phyloP scores from a whole-genome alignment of 2,797 vertebrate genomes.

The Gouania willdenowi region DNA sequence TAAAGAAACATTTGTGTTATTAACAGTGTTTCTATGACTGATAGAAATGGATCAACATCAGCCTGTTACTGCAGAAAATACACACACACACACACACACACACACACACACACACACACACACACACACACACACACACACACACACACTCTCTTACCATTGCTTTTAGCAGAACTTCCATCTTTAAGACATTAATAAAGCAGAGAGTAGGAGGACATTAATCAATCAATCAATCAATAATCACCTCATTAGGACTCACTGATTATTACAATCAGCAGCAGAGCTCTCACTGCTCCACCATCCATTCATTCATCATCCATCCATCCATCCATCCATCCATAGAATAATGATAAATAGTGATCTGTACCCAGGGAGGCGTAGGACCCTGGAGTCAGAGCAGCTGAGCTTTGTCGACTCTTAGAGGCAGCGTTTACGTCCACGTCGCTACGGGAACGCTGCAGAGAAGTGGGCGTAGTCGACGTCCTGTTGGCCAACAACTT shows the following conservation, averaged over 20 bases:
- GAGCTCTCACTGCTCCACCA: too few relatives aligned
- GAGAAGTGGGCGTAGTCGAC: conserved; percentile 82
- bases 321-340: too few relatives aligned
- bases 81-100: background rate
- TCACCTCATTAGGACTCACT: too few relatives aligned
- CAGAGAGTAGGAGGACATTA: conserved; percentile 70
- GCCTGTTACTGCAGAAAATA: background rate
- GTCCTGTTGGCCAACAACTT: conserved; percentile 85
- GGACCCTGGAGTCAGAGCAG: conserved; percentile 91
- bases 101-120: conserved; percentile 11
- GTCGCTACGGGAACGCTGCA: conserved; percentile 96
- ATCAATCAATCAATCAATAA: too few relatives aligned
- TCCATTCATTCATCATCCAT: too few relatives aligned
- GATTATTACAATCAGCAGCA: too few relatives aligned
- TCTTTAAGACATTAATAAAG: conserved; percentile 92
- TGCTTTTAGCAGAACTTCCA: conserved; percentile 90
- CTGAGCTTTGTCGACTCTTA: conserved; percentile 89
- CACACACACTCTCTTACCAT: conserved; percentile 84
- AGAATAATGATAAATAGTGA: too few relatives aligned
- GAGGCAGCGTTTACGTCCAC: conserved; percentile 95
- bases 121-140: conserved; percentile 29
- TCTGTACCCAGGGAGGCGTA: conserved; percentile 97
- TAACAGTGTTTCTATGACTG: too few relatives aligned
- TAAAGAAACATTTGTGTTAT: too few relatives aligned
- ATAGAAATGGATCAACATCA: too few relatives aligned